Percentiles rank a stretch among this genome's conserved stretches.
Conservation (phyloP, 1,140 invertebrate genomes). For the Grapholita molesta region DNA sequence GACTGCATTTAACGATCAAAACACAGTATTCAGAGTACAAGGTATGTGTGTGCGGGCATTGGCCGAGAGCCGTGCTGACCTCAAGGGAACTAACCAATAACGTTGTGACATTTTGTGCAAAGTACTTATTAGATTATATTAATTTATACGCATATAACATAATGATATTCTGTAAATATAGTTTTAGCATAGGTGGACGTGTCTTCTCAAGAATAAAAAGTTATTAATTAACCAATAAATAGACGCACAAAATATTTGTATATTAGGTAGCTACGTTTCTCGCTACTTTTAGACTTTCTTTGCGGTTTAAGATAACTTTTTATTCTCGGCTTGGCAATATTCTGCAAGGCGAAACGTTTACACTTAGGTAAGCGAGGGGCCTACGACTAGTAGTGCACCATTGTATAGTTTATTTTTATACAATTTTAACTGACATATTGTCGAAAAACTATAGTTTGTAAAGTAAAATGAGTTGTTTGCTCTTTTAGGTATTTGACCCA, state of each 20-base stretch:
- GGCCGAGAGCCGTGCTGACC: constrained; percentile 34
- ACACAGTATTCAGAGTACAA: constrained; percentile 34
- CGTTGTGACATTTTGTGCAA: constrained; percentile 73
- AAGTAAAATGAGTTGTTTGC: constrained; percentile 30
- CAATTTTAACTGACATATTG: constrained; percentile 65
- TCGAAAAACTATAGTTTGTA: constrained; percentile 59
- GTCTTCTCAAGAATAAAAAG: background rate
- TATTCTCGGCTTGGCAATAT: background rate
- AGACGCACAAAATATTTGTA: background rate
- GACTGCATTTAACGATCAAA: constrained; percentile 70
- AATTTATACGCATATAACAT: constrained; percentile 71
- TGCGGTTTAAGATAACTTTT: background rate
- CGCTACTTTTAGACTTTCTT: background rate
- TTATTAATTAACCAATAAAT: background rate
- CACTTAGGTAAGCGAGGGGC: constrained; percentile 27
- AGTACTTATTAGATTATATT: constrained; percentile 77
- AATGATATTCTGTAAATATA: constrained; percentile 70
- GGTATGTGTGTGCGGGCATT: constrained; percentile 11
- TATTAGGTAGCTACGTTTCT: background rate
- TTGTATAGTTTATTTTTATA: constrained; percentile 59
- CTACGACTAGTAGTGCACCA: constrained; percentile 40
- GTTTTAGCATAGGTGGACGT: constrained; percentile 32
- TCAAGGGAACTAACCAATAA: constrained; percentile 55
- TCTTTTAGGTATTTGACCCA: constrained; percentile 28
- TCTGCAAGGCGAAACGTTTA: constrained; percentile 18